A percentile compares a stretch with the other conserved stretches of the same genome.
Conservation (phyloP, 2,888 invertebrate genomes). For the Drosophila neonasuta region DNA sequence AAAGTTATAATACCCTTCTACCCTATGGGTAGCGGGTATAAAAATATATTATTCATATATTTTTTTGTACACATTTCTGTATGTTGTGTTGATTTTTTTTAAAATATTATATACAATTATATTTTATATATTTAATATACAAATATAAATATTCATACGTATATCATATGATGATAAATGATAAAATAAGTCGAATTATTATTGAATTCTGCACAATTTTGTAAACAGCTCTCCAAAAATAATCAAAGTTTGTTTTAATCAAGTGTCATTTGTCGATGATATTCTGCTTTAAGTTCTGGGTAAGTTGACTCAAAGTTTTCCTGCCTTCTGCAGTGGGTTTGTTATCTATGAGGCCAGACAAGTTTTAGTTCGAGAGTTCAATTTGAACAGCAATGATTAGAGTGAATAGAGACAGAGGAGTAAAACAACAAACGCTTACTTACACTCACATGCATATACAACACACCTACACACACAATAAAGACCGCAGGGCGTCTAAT, state of each 20-base stretch:
- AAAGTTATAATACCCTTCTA: too few species aligned
- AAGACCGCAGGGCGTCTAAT: slow-evolving; percentile 13
- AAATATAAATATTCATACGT: too few species aligned
- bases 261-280: not conserved
- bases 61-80: too few species aligned
- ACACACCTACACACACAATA: not conserved
- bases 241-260: not conserved
- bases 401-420: not conserved
- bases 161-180: too few species aligned
- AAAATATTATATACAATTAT: too few species aligned
- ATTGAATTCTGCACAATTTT: too few species aligned
- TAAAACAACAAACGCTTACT: slow-evolving; percentile 17
- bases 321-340: not conserved
- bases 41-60: too few species aligned
- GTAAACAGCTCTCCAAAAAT: not conserved
- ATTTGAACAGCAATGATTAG: slow-evolving; percentile 21
- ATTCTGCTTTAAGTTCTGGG: not conserved
- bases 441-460: not conserved
- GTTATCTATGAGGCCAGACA: slow-evolving; percentile 12
- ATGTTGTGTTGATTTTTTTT: too few species aligned
- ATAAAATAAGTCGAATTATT: too few species aligned
- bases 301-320: slow-evolving; percentile 4
- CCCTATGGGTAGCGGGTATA: too few species aligned
- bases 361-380: slow-evolving; percentile 5
- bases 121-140: too few species aligned